Base-by-base conservation (phyloP, 2,888 invertebrate species). In the Heliconius charithonia region DNA sequence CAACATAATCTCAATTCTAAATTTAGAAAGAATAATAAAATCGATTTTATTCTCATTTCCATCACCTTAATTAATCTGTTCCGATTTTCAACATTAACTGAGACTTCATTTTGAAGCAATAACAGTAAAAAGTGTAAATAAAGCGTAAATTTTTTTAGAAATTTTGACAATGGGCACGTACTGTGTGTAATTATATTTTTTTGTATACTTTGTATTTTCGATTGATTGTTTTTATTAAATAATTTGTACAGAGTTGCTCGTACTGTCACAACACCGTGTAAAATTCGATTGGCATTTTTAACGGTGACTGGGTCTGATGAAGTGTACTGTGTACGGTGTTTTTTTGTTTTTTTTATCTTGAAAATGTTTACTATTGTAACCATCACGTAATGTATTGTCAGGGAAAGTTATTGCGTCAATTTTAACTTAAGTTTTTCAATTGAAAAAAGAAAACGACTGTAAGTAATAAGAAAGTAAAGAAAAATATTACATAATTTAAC, bases 341-440 rank as follows among this genome's bases (percentile, higher is more conserved):
- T 88, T 89, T 88, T 85, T 86, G 85, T 87, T 83, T 87, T 87
- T 83, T 87, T 85, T 85, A 83, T 85, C 85, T 83, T 83, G 87
- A 82, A 86, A 85, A 83, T 87, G 91, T 91, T 86, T 59, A 56
- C 89, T 90, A 87, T 83, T 80, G 81, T 83, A 84, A 83, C 78
- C 74, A 85, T 93, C 92, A 92, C 93, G 93, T 94, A 94, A 93
- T 89, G 85, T 87, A 92, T 91, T 87, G 89, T 89, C 82, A 90
- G 92, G 86, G 93, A 94, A 93, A 94, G 93, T 92, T 82, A 86
- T 91, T 92, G 86, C 87, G 88, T 85, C 91, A 93, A 56, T 73
- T 79, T 75, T 75, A 75, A 65, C 66, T 74, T 79, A 81, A 78
- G 62, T 32, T 59, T 73, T 41, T 69, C 25, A 37, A n/a, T 37